Conservation (phyloP, 1,140 invertebrate species). For the Aphaenogaster floridana region DNA sequence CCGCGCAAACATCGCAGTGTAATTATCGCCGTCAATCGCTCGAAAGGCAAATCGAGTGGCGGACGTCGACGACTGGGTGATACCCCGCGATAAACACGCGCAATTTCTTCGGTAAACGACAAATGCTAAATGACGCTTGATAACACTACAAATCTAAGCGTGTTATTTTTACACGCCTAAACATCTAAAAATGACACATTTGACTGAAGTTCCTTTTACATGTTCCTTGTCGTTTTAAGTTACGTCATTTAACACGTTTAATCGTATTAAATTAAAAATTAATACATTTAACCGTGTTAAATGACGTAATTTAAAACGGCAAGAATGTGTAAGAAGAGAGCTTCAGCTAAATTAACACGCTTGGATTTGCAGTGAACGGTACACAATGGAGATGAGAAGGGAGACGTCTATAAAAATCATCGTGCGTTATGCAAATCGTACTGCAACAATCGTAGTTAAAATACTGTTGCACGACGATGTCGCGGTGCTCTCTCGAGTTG, state of each 20-base stretch:
- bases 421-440: not conserved
- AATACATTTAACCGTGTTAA: too few species aligned
- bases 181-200: too few species aligned
- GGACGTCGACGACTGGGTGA: not conserved
- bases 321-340: too few species aligned
- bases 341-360: too few species aligned
- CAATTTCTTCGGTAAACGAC: slow-evolving; percentile 37
- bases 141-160: not conserved
- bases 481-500: not conserved
- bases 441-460: not conserved
- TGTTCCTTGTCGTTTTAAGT: too few species aligned
- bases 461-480: not conserved
- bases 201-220: too few species aligned
- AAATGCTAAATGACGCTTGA: not conserved
- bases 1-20: slow-evolving; percentile 52
- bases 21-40: slow-evolving; percentile 63
- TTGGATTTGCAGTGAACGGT: not conserved
- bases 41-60: slow-evolving; percentile 58
- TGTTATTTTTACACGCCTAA: too few species aligned
- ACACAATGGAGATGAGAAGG: not conserved
- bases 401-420: not conserved
- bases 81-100: slow-evolving; percentile 11
- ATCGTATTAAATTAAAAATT: too few species aligned
- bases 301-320: too few species aligned
- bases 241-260: too few species aligned